Evolutionary conservation across 2,888 invertebrate species (phyloP), one percentile per base, ranked within the genome.

Genomic region (Lasioglossum figueresi): DNA sequence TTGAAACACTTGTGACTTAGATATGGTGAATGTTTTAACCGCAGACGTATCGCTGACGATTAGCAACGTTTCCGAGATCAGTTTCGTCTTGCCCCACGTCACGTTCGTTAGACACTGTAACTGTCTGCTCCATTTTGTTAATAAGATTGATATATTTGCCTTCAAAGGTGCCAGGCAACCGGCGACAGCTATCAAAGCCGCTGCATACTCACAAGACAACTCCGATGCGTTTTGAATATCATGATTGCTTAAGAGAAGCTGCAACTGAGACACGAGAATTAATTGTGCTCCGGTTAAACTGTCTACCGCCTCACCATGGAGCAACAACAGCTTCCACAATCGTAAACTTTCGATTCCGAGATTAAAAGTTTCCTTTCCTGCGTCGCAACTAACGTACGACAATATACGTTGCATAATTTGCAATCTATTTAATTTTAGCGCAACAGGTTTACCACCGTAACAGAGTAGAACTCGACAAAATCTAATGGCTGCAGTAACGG

Each of bases 401-500:
- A 96, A 93, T 75, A 97, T 91, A 37, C 96, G 95, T 88, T 96
- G 95, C 78, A 96, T 88, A 77, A 97, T 95, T 82, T 96, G 94
- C 93, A 96, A 86, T 74, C 88, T 88, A 34, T 91, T 83, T 23
- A 94, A 86, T 87, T 87, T 92, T 14, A 91, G 89, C 88, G 92
- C 88, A 76, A 93, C 84, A 88, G 94, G 91, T 85, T 84, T 92
- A 70, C 93, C 93, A 91, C 90, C 91, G 87, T 94, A 90, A 88
- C 91, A 96, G 45, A 97, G 96, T 48, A 98, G 94, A 77, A 98
- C 95, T 90, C 98, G 96, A 56, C 98, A 95, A 6, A 98, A 95
- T 93, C 97, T 98, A 31, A 98, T 93, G 14, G 97, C 97, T 76
- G 96, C 95, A 78, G 96, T 94, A 84, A 98, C 95, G 4, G 98